Base-by-base conservation (phyloP, 2,888 invertebrate species). In the Polydrusus pterygomalis region DNA sequence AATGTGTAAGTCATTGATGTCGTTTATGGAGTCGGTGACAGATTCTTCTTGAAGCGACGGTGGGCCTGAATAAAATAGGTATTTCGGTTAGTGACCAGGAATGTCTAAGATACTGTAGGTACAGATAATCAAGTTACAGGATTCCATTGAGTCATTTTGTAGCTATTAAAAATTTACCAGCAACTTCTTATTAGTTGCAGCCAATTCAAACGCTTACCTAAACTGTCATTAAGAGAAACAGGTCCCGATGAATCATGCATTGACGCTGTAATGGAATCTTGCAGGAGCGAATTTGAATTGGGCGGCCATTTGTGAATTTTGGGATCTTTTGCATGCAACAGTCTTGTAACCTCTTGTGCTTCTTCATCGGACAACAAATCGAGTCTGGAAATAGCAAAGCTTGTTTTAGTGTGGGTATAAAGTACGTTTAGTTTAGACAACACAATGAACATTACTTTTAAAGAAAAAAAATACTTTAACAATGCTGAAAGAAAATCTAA, bases 341-440 rank as follows among this genome's bases (percentile, higher is more conserved):
- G 91, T 85, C 94, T 92, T 81, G 94, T 94, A 81, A 96, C 95
- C 90, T 96, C 96, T 87, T 95, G 95, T 81, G 96, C 96, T 88
- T 96, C 96, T 89, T 96, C 96, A 87, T 96, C 96, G 77, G 95
- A 95, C 85, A 95, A 90, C 85, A 95, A 89, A 88, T 94, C 94
- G 91, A 94, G 93, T 88, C 94, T 94, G 65, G 20, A 78, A 78
- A 60, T 47, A 17, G 47, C n/a, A 47, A 47, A 47, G 8, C 15
- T 7, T 7, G 15, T 8, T 17, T 17, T 47, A 47, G 43, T 9
- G 17, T 25, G 5, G 5, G 25, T 25, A 25, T 25, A 25, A n/a
- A n/a, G n/a, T n/a, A n/a, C n/a, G n/a, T n/a, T n/a, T n/a, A n/a
- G n/a, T n/a, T n/a, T n/a, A n/a, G n/a, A n/a, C n/a, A n/a, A n/a